phyloP scores from a whole-genome alignment of 2,797 vertebrate genomes.

The Alosa sapidissima region DNA sequence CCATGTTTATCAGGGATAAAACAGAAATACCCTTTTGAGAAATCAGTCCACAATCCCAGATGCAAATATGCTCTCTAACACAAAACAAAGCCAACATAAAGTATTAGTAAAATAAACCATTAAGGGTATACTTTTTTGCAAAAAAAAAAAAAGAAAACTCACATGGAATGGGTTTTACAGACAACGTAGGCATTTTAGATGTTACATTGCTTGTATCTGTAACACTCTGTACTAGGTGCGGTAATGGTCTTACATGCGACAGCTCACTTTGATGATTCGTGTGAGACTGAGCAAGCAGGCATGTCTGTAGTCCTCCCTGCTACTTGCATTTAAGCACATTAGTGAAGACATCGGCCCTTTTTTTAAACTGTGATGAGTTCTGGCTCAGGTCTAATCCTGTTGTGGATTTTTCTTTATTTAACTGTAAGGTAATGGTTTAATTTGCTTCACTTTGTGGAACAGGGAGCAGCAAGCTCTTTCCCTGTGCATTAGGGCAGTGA shows the following conservation, averaged over 20 bases:
- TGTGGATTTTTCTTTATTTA: conserved; percentile 42
- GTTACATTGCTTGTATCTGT: neutral
- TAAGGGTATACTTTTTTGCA: neutral
- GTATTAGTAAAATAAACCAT: neutral
- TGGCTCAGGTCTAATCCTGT: conserved; percentile 42
- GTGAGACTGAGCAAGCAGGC: neutral
- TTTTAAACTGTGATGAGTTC: conserved; percentile 33
- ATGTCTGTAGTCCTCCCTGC: neutral
- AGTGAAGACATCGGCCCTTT: conserved; percentile 34
- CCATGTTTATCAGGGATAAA: neutral
- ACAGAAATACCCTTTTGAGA: neutral
- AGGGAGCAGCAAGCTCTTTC: neutral
- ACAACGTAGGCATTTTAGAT: neutral
- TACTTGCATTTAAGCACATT: conserved; percentile 42
- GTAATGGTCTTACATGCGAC: neutral
- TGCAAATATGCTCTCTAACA: neutral
- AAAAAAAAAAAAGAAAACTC: neutral
- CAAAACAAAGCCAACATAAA: conserved; percentile 14
- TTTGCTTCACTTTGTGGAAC: conserved; percentile 28
- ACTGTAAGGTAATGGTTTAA: conserved; percentile 29
- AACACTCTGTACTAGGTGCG: neutral
- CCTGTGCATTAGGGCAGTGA: conserved; percentile 20
- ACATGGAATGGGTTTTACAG: neutral
- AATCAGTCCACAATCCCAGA: neutral
- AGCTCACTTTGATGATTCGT: neutral